Conservation (phyloP, 2,797 vertebrate species). For the Phaenicophaeus curvirostris region DNA sequence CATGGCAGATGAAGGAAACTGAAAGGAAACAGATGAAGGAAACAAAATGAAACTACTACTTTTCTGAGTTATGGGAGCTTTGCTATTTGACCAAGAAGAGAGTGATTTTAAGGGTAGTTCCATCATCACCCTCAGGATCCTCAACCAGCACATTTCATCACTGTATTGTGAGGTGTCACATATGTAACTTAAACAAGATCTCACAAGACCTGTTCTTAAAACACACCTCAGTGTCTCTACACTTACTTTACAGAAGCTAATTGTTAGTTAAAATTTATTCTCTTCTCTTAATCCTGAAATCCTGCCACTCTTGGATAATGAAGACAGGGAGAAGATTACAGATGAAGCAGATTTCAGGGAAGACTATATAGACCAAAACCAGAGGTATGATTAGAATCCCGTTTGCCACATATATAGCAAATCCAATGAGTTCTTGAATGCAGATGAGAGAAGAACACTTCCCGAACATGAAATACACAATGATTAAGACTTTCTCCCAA, state of each 20-base stretch:
- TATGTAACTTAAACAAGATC: background rate
- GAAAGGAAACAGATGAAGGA: background rate
- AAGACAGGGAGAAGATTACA: background rate
- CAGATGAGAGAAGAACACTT: background rate
- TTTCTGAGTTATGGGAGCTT: background rate
- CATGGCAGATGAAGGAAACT: background rate
- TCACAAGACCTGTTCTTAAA: background rate
- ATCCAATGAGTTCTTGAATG: background rate
- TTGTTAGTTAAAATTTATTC: background rate
- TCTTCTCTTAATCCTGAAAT: background rate
- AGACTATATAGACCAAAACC: background rate
- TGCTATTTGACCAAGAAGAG: background rate
- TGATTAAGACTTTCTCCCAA: background rate
- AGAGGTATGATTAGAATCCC: background rate
- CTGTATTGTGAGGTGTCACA: background rate
- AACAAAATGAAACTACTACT: background rate
- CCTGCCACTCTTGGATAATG: background rate
- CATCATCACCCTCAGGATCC: background rate
- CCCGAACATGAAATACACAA: accelerated
- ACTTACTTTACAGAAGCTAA: background rate
- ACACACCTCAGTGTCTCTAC: background rate
- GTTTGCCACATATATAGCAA: background rate
- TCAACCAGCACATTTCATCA: background rate
- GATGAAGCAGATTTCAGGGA: background rate
- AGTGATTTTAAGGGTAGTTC: background rate